Base-by-base conservation (phyloP, 2,113 vertebrate species). In the rat (Rattus norvegicus) region DNA sequence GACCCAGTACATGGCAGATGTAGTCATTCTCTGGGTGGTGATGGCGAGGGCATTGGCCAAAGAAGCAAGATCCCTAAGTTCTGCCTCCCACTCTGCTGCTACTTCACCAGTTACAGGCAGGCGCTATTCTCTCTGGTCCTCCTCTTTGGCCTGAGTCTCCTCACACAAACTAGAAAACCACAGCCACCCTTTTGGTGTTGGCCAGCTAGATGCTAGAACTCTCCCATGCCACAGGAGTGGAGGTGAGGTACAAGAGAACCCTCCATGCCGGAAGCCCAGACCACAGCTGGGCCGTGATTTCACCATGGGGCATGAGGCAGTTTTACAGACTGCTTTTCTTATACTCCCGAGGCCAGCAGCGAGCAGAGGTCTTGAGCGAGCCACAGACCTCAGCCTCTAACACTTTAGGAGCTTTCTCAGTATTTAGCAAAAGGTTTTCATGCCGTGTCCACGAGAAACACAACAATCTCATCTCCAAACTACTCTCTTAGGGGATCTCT, bases 341-440 rank as follows among this genome's bases (percentile, higher is more conserved):
- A 39, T 1, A 0, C 12, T 90, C 70, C 19, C 9, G 22, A 47
- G 67, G 52, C 43, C 28, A 54, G 26, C 1, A 26, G 61, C 20
- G 49, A 11, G 61, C 33, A 92, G 43, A 89, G 73, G 72, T 80
- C 70, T 49, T 43, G 12, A 22, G 24, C 7, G 2, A 52, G 84
- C 36, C 1, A 12, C 56, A 49, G 39, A 39, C 63, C 65, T 67
- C 59, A 70, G 72, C 12, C 22, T 86, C 69, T 81, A 72, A 72
- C 3, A 7, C 61, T 80, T 84, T 30, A 65, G 81, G 81, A 30
- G 39, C 81, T 85, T 85, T 85, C 81, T 65, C 5, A 6, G 81
- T 65, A 65, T n/a, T 94, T 91, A 84, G 73, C 54, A 73, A 79
- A 65, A 67, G 24, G 14, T 36, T 92, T 95, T 87, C 79, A 43